phyloP scores from a whole-genome alignment of 2,888 invertebrate species.

The Drosophila ustulata region DNA sequence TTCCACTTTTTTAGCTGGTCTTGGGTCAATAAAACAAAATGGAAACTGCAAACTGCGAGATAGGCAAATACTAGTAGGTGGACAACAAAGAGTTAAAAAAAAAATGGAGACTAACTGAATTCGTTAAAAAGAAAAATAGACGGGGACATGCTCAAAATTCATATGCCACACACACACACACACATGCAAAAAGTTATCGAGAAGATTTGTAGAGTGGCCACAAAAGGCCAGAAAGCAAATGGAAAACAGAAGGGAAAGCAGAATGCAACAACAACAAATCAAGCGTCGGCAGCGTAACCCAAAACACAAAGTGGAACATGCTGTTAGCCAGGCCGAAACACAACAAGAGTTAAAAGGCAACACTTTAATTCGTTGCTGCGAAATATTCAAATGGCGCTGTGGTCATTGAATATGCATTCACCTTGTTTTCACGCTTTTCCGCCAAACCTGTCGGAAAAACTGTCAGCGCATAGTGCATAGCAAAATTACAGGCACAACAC shows the following conservation, averaged over 20 bases:
- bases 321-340: not conserved
- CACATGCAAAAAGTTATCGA: constrained; percentile 23
- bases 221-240: constrained; percentile 1
- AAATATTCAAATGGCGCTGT: constrained; percentile 16
- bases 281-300: constrained; percentile 16
- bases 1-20: not conserved
- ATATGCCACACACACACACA: constrained; percentile 29
- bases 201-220: constrained; percentile 46
- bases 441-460: constrained; percentile 13
- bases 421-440: constrained; percentile 25
- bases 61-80: not conserved
- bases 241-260: not conserved
- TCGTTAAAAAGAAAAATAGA: constrained; percentile 14
- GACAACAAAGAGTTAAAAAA: not conserved
- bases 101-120: constrained; percentile 17
- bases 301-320: constrained; percentile 17
- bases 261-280: constrained; percentile 21
- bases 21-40: constrained; percentile 50
- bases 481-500: constrained; percentile 4
- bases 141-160: constrained; percentile 33
- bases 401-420: constrained; percentile 28
- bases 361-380: constrained; percentile 12
- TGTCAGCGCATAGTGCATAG: constrained; percentile 8
- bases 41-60: constrained; percentile 30
- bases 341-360: constrained; percentile 2